Evolutionary conservation across 2,888 invertebrate species (phyloP), one percentile per base, ranked within the genome.

Genomic region (Itoplectis maculator): DNA sequence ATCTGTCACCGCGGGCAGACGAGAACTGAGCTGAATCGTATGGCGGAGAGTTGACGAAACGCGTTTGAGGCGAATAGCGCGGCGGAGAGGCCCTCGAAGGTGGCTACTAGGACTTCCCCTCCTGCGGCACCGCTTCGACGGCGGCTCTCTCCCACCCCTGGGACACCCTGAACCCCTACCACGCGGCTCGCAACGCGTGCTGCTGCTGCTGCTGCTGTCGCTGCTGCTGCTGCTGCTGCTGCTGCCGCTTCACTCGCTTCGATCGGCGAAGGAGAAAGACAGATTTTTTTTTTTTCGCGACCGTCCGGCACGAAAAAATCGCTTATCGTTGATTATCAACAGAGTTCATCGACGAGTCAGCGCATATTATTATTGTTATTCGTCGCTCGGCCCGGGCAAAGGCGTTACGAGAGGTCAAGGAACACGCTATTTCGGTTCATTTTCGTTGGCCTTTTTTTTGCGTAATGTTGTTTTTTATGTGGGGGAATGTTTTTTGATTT

Each of bases 41-140:
- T 70, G 72, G n/a, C 72, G 82, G 86, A 85, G 84, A 86, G 85
- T 76, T 86, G 85, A 87, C 85, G 86, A 88, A 87, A 88, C 87
- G n/a, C n/a, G 86, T 86, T 84, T 68, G 80, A 84, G 81, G 75
- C 86, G 86, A 88, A 87, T 86, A 87, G 84, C 83, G 86, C 84
- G 78, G 84, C 66, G 87, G 86, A 76, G 84, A 70, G 87, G 86
- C 87, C 88, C 89, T 88, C 88, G 84, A 88, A 90, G 90, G 90
- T 90, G 88, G 87, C 88, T 88, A 88, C 76, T 81, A 79, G 88
- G 85, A 87, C 86, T 89, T 88, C 89, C 88, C 90, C 90, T 88
- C 87, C 86, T 84, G 86, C 81, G 56, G 79, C n/a, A n/a, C n/a
- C n/a, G n/a, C 83, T 77, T 66, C 77, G 61, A 49, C 42, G 74